These are phyloP conservation scores for Amblyopsis hoosieri DNA, from an alignment of 2,797 vertebrate genomes.

Conservation along the genomic window DNA sequence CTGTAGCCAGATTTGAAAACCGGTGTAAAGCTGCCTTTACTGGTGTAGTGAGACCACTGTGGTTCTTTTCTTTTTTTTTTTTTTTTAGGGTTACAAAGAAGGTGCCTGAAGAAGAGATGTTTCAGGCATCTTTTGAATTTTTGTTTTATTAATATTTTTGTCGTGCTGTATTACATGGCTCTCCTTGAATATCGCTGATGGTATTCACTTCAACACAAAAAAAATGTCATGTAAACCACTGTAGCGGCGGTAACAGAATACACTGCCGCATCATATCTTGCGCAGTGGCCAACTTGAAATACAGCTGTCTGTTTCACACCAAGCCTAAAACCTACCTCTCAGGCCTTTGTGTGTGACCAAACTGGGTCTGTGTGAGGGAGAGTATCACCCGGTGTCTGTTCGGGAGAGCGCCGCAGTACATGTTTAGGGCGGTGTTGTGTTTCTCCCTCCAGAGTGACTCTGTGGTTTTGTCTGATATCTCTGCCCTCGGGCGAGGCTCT, in stretches of 20 bases:
- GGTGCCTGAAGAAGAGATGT: slow-evolving; percentile 15
- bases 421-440: slow-evolving; percentile 61
- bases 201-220: slow-evolving; percentile 29
- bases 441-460: slow-evolving; percentile 61
- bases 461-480: slow-evolving; percentile 47
- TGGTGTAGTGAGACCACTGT: too few species aligned
- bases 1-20: slow-evolving; percentile 15
- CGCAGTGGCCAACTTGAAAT: slow-evolving; percentile 52
- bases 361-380: slow-evolving; percentile 21
- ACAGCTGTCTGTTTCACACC: slow-evolving; percentile 59
- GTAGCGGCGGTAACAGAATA: slow-evolving; percentile 52
- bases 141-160: slow-evolving; percentile 15
- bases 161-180: slow-evolving; percentile 9
- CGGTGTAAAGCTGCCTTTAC: slow-evolving; percentile 5
- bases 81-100: slow-evolving; percentile 1
- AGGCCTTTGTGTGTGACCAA: slow-evolving; percentile 65
- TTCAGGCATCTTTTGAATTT: slow-evolving; percentile 4
- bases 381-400: slow-evolving; percentile 14
- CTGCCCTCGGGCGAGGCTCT: slow-evolving; percentile 44
- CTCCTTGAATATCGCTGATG: slow-evolving; percentile 32
- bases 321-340: slow-evolving; percentile 46
- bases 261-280: slow-evolving; percentile 48
- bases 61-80: too few species aligned
- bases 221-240: slow-evolving; percentile 41
- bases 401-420: slow-evolving; percentile 16